phyloP scores from a whole-genome alignment of 2,888 invertebrate species.

The Nemoura dubitans region DNA sequence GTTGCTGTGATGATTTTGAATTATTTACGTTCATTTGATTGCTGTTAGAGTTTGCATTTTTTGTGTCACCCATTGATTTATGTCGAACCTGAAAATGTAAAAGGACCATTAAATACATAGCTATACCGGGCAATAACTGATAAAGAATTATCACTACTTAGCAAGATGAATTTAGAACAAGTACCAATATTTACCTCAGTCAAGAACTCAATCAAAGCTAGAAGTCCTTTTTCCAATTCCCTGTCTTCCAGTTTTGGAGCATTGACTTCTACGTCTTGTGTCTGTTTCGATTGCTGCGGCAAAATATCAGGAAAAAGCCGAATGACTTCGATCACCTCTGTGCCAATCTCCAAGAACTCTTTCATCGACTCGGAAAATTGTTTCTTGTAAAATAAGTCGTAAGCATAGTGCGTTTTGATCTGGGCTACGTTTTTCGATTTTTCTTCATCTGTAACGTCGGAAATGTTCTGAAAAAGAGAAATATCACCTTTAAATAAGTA shows the following conservation, averaged over 20 bases:
- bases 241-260: constrained; percentile 75
- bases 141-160: too few species aligned
- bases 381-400: constrained; percentile 89
- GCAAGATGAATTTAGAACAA: background rate
- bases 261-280: constrained; percentile 63
- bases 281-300: constrained; percentile 65
- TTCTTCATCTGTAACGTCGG: constrained; percentile 81
- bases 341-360: constrained; percentile 87
- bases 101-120: too few species aligned
- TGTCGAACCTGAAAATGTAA: constrained; percentile 56
- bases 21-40: constrained; percentile 53
- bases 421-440: constrained; percentile 83
- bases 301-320: constrained; percentile 91
- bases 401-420: constrained; percentile 90
- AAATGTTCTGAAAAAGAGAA: constrained; percentile 73
- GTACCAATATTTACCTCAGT: constrained; percentile 68
- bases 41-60: constrained; percentile 28
- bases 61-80: constrained; percentile 46
- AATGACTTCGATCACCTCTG: constrained; percentile 82
- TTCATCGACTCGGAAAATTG: constrained; percentile 91
- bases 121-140: too few species aligned
- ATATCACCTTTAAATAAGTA: constrained; percentile 3
- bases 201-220: constrained; percentile 90
- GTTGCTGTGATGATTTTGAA: constrained; percentile 67
- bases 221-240: constrained; percentile 86